Conservation (phyloP, 1,140 invertebrate genomes). For the Calycopis cecrops region DNA sequence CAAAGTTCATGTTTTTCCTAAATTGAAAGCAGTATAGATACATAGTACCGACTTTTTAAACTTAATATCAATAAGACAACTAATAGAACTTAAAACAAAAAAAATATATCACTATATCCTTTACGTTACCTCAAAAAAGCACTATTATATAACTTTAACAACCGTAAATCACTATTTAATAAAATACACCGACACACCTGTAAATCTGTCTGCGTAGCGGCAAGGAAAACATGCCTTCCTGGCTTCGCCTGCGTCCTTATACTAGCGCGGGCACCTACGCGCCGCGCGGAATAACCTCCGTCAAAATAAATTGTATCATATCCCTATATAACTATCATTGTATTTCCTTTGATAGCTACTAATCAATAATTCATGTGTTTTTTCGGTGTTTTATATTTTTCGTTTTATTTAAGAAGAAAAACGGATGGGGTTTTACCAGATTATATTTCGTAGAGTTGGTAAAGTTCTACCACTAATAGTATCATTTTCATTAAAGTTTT, state of each 20-base stretch:
- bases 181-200: constrained; percentile 29
- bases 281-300: constrained; percentile 22
- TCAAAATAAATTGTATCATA: constrained; percentile 28
- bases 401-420: no score
- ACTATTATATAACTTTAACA: constrained; percentile 1
- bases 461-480: no score
- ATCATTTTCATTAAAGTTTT: no score
- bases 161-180: constrained; percentile 1
- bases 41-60: no score
- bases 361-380: not conserved
- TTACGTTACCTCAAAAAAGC: not conserved
- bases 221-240: constrained; percentile 47
- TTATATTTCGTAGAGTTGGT: no score
- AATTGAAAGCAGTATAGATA: no score
- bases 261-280: constrained; percentile 51
- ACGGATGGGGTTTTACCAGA: no score
- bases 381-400: not conserved
- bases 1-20: no score
- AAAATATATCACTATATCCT: not conserved
- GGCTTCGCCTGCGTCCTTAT: constrained; percentile 44
- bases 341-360: constrained; percentile 4
- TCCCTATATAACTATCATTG: constrained; percentile 24
- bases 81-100: no score
- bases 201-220: constrained; percentile 45
- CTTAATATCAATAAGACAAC: no score